Evolutionary conservation across 2,888 invertebrate species (phyloP).

Genomic region (Athrips mouffetella): DNA sequence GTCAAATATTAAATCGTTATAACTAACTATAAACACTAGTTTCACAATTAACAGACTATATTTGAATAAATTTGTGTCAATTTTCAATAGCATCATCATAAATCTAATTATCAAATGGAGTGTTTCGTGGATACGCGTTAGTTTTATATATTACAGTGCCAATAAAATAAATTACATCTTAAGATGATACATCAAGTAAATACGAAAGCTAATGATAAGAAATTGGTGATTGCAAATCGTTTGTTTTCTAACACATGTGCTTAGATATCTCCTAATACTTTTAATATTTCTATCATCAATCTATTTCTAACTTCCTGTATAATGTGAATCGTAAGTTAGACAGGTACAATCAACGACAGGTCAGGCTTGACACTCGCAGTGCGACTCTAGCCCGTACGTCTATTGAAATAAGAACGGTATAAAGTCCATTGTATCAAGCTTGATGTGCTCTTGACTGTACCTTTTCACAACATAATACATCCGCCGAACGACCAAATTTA

Average conservation of each 20-base stretch:
- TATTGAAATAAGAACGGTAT: no score
- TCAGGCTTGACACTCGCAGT: no score
- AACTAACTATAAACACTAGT: constrained; percentile 58
- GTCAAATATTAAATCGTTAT: constrained; percentile 60
- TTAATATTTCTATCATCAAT: no score
- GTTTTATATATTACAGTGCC: constrained; percentile 53
- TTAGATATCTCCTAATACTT: constrained; percentile 12
- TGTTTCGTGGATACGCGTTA: constrained; percentile 39
- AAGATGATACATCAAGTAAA: constrained; percentile 39
- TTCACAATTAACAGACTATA: constrained; percentile 66
- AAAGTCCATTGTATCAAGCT: no score
- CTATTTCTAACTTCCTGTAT: no score
- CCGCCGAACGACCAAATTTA: no score
- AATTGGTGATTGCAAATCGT: constrained; percentile 27
- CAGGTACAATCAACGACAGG: no score
- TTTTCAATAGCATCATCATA: constrained; percentile 57
- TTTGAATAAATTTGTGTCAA: constrained; percentile 73
- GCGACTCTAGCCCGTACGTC: no score
- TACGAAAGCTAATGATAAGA: constrained; percentile 49
- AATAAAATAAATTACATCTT: constrained; percentile 48
- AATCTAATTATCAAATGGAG: constrained; percentile 62
- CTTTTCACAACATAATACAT: no score
- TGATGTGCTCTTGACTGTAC: no score
- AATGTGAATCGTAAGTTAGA: no score
- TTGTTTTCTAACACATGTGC: constrained; percentile 24